Evolutionary conservation across 92 coral and sea anemone species (phyloP).

Genomic region (Paramuricea clavata): DNA sequence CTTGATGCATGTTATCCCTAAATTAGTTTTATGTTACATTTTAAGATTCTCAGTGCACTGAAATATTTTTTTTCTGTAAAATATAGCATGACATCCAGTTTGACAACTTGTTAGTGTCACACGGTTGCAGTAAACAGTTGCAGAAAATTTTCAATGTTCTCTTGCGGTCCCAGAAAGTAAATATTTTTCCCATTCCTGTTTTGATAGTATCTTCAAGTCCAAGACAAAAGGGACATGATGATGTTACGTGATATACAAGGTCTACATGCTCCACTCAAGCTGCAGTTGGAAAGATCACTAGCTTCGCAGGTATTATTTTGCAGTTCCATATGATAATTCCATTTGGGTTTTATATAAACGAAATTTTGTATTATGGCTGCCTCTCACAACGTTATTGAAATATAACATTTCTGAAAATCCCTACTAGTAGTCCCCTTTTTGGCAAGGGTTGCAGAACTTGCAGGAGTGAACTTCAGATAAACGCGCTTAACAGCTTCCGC

Average conservation of each 20-base stretch:
- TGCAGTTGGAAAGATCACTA: constrained; percentile 89
- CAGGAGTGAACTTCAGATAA: neutral
- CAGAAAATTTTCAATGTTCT: too few relatives aligned
- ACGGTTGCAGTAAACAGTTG: too few relatives aligned
- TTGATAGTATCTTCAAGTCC: constrained; percentile 79
- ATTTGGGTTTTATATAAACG: neutral
- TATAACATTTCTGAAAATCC: neutral
- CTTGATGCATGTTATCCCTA: too few relatives aligned
- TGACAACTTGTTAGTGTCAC: too few relatives aligned
- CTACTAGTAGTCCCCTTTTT: neutral
- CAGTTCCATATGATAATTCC: neutral
- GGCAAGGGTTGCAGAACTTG: neutral
- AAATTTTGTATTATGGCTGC: neutral
- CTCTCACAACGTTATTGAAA: too few relatives aligned
- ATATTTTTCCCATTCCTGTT: too few relatives aligned
- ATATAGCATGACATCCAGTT: too few relatives aligned
- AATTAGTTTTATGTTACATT: too few relatives aligned
- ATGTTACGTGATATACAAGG: constrained; percentile 97
- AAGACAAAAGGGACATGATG: constrained; percentile 86
- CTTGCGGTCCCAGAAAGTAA: too few relatives aligned
- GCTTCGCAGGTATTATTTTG: constrained; percentile 80
- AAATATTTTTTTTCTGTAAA: too few relatives aligned
- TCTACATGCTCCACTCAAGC: constrained; percentile 93
- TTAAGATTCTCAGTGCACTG: too few relatives aligned
- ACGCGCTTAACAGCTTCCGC: too few relatives aligned